Evolutionary conservation across 1,140 invertebrate species (phyloP).

Genomic region (Heliconius melpomene): DNA sequence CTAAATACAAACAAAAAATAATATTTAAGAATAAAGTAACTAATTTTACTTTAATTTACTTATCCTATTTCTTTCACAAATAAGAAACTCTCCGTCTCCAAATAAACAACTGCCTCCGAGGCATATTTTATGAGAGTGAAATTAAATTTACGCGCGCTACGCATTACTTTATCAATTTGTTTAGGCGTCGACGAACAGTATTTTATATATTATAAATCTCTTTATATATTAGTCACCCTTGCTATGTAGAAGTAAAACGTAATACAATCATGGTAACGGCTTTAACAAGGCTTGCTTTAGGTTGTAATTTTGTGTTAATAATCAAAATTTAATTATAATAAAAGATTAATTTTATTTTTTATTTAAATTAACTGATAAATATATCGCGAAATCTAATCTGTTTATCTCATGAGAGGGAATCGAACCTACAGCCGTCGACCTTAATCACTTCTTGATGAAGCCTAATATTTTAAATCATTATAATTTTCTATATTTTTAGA

Average conservation of each 20-base stretch:
- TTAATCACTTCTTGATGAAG: too few species aligned
- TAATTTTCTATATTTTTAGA: too few species aligned
- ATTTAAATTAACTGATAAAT: too few species aligned
- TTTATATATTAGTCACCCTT: not conserved
- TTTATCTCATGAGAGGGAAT: too few species aligned
- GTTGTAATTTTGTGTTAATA: not conserved
- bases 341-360: not conserved
- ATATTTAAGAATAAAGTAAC: not conserved
- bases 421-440: too few species aligned
- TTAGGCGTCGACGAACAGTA: constrained; percentile 1
- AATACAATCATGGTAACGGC: not conserved
- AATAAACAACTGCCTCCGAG: not conserved
- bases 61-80: not conserved
- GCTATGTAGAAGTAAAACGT: not conserved
- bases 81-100: not conserved
- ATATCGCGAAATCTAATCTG: too few species aligned
- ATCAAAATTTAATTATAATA: not conserved
- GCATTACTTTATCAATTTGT: constrained; percentile 18
- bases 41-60: not conserved
- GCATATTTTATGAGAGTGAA: constrained; percentile 11
- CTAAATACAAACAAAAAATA: not conserved
- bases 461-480: too few species aligned
- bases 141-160: constrained; percentile 1
- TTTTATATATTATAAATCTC: not conserved
- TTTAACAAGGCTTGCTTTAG: not conserved